These are phyloP conservation scores for Dermolepida albohirtum DNA, from an alignment of 2,888 invertebrate species.

Conservation along the genomic window DNA sequence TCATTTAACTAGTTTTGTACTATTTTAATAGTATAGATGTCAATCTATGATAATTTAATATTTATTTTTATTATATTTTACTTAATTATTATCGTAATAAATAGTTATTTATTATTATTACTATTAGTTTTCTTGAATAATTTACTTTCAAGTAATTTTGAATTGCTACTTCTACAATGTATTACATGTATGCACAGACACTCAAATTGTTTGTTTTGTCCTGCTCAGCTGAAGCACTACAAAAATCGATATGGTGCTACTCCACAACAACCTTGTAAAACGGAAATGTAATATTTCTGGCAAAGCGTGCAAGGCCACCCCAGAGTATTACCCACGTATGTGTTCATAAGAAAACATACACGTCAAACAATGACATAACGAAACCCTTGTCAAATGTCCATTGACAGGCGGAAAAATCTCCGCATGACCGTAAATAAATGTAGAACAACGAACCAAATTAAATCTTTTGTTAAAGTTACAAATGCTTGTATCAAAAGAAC, in stretches of 20 bases:
- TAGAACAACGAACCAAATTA: constrained; percentile 29
- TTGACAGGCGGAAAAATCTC: constrained; percentile 32
- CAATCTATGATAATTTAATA: too few species aligned
- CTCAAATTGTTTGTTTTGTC: too few species aligned
- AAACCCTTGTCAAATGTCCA: constrained; percentile 34
- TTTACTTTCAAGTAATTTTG: too few species aligned
- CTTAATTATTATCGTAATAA: too few species aligned
- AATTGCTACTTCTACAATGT: too few species aligned
- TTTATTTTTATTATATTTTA: too few species aligned
- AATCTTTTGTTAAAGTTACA: constrained; percentile 19
- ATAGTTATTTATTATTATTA: too few species aligned
- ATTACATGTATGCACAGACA: too few species aligned
- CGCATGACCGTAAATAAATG: constrained; percentile 28
- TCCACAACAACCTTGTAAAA: constrained; percentile 12
- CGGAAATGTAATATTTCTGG: constrained; percentile 34
- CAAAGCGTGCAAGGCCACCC: constrained; percentile 17
- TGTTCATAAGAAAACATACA: constrained; percentile 32
- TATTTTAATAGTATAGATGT: too few species aligned
- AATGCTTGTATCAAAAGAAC: background rate
- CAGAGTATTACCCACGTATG: constrained; percentile 22
- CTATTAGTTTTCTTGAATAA: too few species aligned
- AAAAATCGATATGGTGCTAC: constrained; percentile 24
- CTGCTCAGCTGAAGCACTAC: background rate
- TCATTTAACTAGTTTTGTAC: too few species aligned
- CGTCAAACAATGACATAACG: constrained; percentile 29